Conservation (phyloP, 2,888 invertebrate species). For the Petrolisthes manimaculis region DNA sequence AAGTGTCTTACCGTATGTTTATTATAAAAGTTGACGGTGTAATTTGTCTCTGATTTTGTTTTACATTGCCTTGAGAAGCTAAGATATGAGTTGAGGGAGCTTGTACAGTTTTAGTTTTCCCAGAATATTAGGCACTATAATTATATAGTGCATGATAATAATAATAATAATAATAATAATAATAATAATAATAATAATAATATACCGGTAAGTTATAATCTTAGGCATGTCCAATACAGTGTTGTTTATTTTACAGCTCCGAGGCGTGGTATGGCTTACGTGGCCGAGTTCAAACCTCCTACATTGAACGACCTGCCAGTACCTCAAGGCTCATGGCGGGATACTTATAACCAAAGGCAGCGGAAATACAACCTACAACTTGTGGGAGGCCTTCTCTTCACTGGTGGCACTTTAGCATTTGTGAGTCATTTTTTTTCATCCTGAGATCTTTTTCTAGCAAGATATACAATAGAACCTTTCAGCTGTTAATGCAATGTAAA, state of each 20-base stretch:
- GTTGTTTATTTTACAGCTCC: not conserved
- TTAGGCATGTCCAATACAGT: not conserved
- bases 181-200: no score
- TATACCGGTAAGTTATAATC: no score
- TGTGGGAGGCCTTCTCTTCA: slow-evolving; percentile 74
- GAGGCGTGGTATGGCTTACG: not conserved
- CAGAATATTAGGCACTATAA: no score
- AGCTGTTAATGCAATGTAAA: not conserved
- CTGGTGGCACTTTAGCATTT: slow-evolving; percentile 70
- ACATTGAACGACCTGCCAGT: slow-evolving; percentile 85
- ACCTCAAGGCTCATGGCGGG: slow-evolving; percentile 84
- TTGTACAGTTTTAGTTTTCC: no score
- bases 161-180: no score
- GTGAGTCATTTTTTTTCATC: slow-evolving; percentile 65
- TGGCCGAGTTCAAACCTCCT: slow-evolving; percentile 67
- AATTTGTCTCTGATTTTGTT: no score
- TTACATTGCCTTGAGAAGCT: no score
- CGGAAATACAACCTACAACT: slow-evolving; percentile 79
- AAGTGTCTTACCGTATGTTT: no score
- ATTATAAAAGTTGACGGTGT: no score
- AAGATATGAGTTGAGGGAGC: no score
- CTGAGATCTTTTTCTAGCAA: not conserved
- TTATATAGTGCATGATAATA: no score
- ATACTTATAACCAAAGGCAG: slow-evolving; percentile 77
- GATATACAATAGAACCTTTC: not conserved